Evolutionary conservation across 64 coral and sea anemone species (phyloP), one percentile per base, ranked within the genome.

Genomic region (Exaiptasia diaphana): DNA sequence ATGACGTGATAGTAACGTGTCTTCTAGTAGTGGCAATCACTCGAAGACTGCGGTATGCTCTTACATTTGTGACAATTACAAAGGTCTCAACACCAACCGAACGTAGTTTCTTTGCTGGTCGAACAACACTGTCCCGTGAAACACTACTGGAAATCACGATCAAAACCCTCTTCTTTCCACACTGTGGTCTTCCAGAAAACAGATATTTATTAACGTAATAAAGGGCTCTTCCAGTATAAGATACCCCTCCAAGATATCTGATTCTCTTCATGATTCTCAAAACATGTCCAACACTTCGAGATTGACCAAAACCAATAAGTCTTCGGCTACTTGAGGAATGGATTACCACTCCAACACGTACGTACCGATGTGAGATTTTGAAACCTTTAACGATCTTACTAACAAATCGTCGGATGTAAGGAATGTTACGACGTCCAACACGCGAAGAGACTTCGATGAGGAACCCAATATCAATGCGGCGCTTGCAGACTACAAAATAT

Each of bases 121-220:
- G 20, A 9, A 68, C 44, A 6, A 87, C 74, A 40, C 45, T 68
- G 64, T 87, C 84, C 21, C 48, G 57, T 1, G 84, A 87, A 7
- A 53, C 38, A 3, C 84, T 73, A 22, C 75, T 38, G 0, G 73
- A 77, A 1, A 87, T 33, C 14, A 87, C 23, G 13, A 87, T 17
- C 38, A 87, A 73, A n/a, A 87, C 73, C 32, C 72, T 45, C 41
- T 87, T 87, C 54, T 73, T 87, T 11, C 84, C 73, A 53, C 46
- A 65, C 50, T 24, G 44, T 10, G 41, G 58, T 27, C 68, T 60
- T 77, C 83, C 53, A 20, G 30, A n/a, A 32, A 78, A 87, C 49
- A 87, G 73, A 48, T 77, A 87, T 36, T 28, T 78, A 12, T 22
- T 77, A 26, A 41, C 74, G 44, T 67, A 87, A 48, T 63, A 67